phyloP scores from a whole-genome alignment of 2,888 invertebrate genomes.

The Electrophaes corylata region DNA sequence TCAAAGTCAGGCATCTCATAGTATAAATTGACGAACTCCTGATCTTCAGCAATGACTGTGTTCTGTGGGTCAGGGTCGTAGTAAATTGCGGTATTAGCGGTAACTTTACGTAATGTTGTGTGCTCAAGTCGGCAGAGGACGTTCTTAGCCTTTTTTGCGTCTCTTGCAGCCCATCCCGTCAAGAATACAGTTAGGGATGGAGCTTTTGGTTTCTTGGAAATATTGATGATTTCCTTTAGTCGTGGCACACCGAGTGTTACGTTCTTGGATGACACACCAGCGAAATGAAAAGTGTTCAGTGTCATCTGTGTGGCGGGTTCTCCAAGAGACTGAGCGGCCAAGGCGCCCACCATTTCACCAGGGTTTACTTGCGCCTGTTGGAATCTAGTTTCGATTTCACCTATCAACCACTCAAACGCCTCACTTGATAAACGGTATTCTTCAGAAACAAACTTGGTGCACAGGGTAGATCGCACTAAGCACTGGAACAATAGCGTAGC shows the following conservation, averaged over 20 bases:
- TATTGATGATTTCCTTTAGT: conserved; percentile 98
- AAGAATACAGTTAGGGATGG: conserved; percentile 99
- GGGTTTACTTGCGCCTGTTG: conserved; percentile 98
- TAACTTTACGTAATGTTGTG: conserved; percentile 97
- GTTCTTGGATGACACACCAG: conserved; percentile 99
- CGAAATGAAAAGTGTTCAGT: conserved; percentile 99
- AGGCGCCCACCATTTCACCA: conserved; percentile 99
- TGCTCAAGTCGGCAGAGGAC: conserved; percentile 99
- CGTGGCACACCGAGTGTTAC: conserved; percentile 99
- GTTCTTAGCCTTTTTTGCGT: conserved; percentile 99
- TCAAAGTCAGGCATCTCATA: conserved; percentile 99
- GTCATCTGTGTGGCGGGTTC: conserved; percentile 99
- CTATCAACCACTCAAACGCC: conserved; percentile 99
- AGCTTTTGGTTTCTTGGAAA: conserved; percentile 99
- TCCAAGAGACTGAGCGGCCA: conserved; percentile 99
- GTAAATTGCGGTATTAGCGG: conserved; percentile 99
- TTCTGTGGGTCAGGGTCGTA: conserved; percentile 99
- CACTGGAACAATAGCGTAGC: conserved; percentile 99
- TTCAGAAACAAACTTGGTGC: conserved; percentile 98
- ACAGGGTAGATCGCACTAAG: conserved; percentile 96
- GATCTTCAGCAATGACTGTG: conserved; percentile 99
- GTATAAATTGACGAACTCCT: conserved; percentile 99
- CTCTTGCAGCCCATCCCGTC: conserved; percentile 98
- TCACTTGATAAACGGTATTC: conserved; percentile 96
- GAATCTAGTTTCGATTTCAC: conserved; percentile 99